Conservation (phyloP, 1,140 invertebrate genomes). For the Drosophila nebulosa region DNA sequence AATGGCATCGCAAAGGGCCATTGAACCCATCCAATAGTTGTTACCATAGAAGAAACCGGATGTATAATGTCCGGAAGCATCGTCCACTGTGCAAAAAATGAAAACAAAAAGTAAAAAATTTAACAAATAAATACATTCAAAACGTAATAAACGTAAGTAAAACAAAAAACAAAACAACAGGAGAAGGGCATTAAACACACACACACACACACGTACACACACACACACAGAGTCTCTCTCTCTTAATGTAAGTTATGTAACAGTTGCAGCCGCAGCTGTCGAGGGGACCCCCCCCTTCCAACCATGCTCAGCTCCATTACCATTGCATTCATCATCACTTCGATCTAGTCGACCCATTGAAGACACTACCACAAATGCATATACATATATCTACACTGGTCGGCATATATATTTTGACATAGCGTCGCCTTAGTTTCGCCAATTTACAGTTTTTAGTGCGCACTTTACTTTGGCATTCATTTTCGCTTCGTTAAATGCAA, state of each 20-base stretch:
- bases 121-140: background rate
- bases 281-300: background rate
- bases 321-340: background rate
- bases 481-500: no score
- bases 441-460: no score
- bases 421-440: no score
- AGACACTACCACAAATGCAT: background rate
- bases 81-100: slow-evolving; percentile 85
- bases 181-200: slow-evolving; percentile 6
- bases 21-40: slow-evolving; percentile 90
- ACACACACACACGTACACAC: background rate
- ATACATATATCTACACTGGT: no score
- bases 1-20: slow-evolving; percentile 87
- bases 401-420: no score
- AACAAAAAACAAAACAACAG: slow-evolving; percentile 37
- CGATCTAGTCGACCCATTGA: background rate
- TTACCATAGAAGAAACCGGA: slow-evolving; percentile 92
- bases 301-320: background rate
- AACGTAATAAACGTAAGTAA: slow-evolving; percentile 33
- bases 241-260: slow-evolving; percentile 24
- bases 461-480: no score
- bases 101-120: slow-evolving; percentile 36
- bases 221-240: background rate
- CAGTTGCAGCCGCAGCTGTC: background rate
- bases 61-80: slow-evolving; percentile 89